phyloP scores from a whole-genome alignment of 2,888 invertebrate species.

The Hirtodrosophila confusa region DNA sequence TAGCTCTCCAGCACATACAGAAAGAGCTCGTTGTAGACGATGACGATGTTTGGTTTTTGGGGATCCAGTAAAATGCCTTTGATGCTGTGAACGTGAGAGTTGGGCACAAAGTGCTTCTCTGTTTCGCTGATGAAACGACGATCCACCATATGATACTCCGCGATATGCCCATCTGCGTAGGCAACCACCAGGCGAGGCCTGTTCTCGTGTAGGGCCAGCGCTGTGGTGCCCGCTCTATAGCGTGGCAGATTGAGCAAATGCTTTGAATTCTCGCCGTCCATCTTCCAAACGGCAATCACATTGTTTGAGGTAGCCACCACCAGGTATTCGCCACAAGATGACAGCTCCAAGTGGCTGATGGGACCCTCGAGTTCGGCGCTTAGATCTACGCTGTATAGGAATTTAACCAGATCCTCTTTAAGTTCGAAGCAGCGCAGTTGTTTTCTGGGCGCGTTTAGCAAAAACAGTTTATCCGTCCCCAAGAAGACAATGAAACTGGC shows the following conservation, averaged over 20 bases:
- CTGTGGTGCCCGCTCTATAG: constrained; percentile 89
- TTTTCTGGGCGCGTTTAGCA: constrained; percentile 82
- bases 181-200: constrained; percentile 87
- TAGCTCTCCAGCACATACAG: constrained; percentile 84
- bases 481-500: constrained; percentile 84
- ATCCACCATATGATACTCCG: constrained; percentile 89
- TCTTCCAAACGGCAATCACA: constrained; percentile 88
- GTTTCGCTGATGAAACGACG: constrained; percentile 86
- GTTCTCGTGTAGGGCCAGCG: constrained; percentile 88
- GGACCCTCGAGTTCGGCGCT: constrained; percentile 85
- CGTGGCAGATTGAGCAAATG: constrained; percentile 88
- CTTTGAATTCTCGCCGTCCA: constrained; percentile 83
- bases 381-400: constrained; percentile 82
- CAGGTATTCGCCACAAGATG: constrained; percentile 87
- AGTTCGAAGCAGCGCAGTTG: constrained; percentile 84
- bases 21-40: constrained; percentile 89
- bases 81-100: constrained; percentile 82
- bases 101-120: constrained; percentile 85
- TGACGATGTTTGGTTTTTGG: constrained; percentile 87
- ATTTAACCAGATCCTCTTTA: constrained; percentile 74
- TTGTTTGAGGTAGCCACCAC: constrained; percentile 88
- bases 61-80: constrained; percentile 88
- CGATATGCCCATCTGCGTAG: constrained; percentile 92
- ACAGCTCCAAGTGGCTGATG: constrained; percentile 85
- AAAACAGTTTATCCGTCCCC: constrained; percentile 83